Conservation (phyloP, 2,797 vertebrate species). For the Anabas testudineus region DNA sequence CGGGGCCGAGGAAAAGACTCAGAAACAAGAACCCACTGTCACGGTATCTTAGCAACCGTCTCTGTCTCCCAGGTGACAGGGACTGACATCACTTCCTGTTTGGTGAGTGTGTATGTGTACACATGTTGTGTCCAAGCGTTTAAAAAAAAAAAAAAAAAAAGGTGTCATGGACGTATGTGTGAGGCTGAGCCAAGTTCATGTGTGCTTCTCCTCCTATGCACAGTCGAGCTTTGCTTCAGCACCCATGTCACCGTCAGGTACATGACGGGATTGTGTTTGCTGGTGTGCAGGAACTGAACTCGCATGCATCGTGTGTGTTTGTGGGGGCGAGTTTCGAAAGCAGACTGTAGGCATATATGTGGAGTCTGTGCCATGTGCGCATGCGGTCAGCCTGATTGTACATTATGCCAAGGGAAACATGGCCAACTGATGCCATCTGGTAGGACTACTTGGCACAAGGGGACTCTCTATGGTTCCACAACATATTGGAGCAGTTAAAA, state of each 20-base stretch:
- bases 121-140: slow-evolving; percentile 45
- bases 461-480: slow-evolving; percentile 75
- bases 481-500: slow-evolving; percentile 89
- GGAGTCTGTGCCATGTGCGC: slow-evolving; percentile 45
- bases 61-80: slow-evolving; percentile 86
- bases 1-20: slow-evolving; percentile 67
- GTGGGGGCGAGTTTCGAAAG: slow-evolving; percentile 1
- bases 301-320: not conserved
- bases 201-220: not conserved
- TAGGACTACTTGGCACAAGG: slow-evolving; percentile 83
- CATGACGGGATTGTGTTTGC: slow-evolving; percentile 2
- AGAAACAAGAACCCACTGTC: slow-evolving; percentile 86
- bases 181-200: slow-evolving; percentile 29
- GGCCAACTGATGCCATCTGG: slow-evolving; percentile 87
- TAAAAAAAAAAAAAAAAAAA: slow-evolving; percentile 1
- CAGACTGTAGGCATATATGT: slow-evolving; percentile 56
- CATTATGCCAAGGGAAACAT: slow-evolving; percentile 75
- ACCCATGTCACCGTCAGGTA: not conserved
- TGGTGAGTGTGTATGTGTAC: slow-evolving; percentile 65
- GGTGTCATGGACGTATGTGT: not conserved
- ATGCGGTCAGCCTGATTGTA: slow-evolving; percentile 73
- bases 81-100: slow-evolving; percentile 87
- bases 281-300: slow-evolving; percentile 22
- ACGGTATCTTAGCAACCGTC: slow-evolving; percentile 87
- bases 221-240: not conserved